These are phyloP conservation scores for Sarcophaga rosellei DNA, from an alignment of 2,888 invertebrate species.

Conservation along the genomic window DNA sequence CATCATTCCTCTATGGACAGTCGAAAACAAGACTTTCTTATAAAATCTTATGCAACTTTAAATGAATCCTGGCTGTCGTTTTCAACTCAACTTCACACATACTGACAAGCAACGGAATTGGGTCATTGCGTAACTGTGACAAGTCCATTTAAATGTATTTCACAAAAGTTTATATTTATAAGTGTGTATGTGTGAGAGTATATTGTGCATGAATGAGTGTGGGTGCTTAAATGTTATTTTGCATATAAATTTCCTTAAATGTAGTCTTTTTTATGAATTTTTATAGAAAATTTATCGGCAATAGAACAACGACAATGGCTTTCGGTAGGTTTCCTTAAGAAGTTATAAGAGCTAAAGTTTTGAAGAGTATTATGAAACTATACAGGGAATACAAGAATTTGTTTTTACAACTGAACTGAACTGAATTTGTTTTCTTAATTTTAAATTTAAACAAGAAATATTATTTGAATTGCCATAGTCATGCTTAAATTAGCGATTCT, in stretches of 20 bases:
- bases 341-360: not conserved
- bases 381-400: not conserved
- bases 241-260: constrained; percentile 20
- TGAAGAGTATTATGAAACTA: not conserved
- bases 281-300: constrained; percentile 21
- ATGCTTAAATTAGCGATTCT: too few relatives aligned
- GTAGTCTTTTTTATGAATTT: constrained; percentile 19
- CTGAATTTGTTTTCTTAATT: too few relatives aligned
- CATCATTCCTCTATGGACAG: too few relatives aligned
- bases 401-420: not conserved
- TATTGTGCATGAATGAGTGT: not conserved
- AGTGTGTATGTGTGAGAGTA: not conserved
- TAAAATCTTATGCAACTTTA: too few relatives aligned
- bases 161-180: too few relatives aligned
- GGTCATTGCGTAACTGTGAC: constrained; percentile 27
- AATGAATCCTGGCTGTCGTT: too few relatives aligned
- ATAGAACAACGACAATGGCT: not conserved
- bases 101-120: not conserved
- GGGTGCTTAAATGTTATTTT: constrained; percentile 9
- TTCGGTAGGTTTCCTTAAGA: too few relatives aligned
- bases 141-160: not conserved
- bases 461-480: too few relatives aligned
- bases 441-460: too few relatives aligned
- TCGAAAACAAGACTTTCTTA: too few relatives aligned
- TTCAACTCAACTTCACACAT: not conserved